A percentile compares a stretch with the other conserved stretches of the same genome.
Evolutionary conservation across 2,113 vertebrate species (phyloP).

Genomic region (Empidonax alnorum): DNA sequence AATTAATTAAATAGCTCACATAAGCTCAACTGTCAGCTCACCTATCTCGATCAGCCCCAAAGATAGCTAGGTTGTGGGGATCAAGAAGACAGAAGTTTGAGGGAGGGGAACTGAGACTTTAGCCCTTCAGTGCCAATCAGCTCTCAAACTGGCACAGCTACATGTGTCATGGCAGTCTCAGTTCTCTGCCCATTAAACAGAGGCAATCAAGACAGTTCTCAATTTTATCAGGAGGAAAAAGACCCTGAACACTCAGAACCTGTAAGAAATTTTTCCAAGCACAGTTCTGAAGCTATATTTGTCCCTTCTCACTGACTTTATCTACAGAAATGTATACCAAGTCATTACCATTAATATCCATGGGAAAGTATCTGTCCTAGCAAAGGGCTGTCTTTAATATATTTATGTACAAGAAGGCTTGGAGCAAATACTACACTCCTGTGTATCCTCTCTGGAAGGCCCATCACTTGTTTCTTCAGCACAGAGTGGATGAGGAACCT

Average conservation of each 20-base stretch:
- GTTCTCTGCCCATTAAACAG: not conserved
- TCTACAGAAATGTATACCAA: not conserved
- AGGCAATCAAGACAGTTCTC: not conserved
- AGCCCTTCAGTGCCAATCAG: not conserved
- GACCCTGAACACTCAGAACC: fast-evolving
- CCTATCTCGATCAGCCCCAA: fast-evolving
- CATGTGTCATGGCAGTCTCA: not conserved
- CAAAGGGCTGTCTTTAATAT: not conserved
- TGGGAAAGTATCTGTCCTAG: not conserved
- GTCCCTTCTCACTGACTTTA: not conserved
- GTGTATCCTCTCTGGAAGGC: not conserved
- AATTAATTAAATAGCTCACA: not conserved
- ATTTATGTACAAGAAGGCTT: not conserved
- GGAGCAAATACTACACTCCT: fast-evolving
- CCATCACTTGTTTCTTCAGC: not conserved
- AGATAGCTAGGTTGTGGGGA: not conserved
- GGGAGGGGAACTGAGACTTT: not conserved
- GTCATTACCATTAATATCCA: not conserved
- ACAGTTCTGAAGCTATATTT: not conserved
- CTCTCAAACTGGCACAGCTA: not conserved
- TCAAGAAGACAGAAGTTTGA: not conserved
- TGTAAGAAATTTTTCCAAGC: not conserved
- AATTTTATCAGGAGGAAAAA: not conserved
- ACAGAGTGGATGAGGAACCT: not conserved
- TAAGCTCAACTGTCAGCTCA: not conserved